Evolutionary conservation across 2,113 vertebrate species (phyloP).

Genomic region (Toxostoma redivivum): DNA sequence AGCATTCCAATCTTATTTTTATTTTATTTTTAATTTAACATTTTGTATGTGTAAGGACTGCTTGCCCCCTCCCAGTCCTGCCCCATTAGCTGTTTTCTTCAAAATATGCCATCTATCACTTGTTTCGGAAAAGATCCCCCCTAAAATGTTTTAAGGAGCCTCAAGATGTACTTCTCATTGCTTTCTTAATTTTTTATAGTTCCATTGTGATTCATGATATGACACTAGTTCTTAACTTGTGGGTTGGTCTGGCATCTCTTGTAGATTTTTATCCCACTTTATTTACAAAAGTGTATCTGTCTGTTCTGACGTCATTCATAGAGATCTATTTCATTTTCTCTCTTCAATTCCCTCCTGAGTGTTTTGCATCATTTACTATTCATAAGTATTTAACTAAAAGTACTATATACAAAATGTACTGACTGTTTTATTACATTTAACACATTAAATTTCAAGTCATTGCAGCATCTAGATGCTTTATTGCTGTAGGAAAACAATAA

Average conservation of each 20-base stretch:
- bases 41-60: not conserved
- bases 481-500: not conserved
- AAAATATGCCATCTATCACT: not conserved
- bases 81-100: not conserved
- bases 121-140: not conserved
- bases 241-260: not conserved
- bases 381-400: not conserved
- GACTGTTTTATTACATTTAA: not conserved
- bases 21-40: not conserved
- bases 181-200: not conserved
- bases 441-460: not conserved
- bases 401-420: not conserved
- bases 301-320: not conserved
- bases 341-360: not conserved
- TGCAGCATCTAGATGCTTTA: not conserved
- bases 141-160: not conserved
- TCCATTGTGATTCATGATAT: not conserved
- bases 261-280: not conserved
- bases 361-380: not conserved
- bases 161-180: not conserved
- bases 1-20: too few relatives aligned
- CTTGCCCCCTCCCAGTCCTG: not conserved
- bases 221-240: not conserved
- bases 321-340: not conserved
- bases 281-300: not conserved